Conservation (phyloP, 2,797 vertebrate genomes). For the Glossophaga mutica region DNA sequence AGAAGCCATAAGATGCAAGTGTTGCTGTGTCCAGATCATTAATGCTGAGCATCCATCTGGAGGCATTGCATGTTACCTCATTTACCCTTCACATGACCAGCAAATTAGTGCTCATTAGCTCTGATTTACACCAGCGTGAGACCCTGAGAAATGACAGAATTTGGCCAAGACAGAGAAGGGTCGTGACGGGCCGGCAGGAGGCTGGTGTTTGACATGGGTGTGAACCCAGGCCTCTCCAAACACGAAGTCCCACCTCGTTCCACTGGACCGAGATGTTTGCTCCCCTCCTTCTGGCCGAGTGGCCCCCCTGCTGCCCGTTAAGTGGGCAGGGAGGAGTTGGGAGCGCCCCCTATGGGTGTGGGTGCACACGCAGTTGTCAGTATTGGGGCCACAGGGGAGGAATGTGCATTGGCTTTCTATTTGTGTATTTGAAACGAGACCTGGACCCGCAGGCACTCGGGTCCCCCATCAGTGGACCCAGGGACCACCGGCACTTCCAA, state of each 20-base stretch:
- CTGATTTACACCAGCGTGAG: background rate
- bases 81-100: background rate
- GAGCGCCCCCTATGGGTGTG: background rate
- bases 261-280: background rate
- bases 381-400: background rate
- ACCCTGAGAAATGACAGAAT: background rate
- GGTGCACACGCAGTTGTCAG: rapidly evolving
- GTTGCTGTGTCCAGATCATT: background rate
- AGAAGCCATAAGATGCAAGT: background rate
- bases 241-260: background rate
- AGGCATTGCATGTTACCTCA: background rate
- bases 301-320: too few relatives aligned
- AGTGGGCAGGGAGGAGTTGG: background rate
- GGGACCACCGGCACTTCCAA: background rate
- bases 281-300: background rate
- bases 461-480: rapidly evolving
- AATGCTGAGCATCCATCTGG: rapidly evolving
- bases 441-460: rapidly evolving
- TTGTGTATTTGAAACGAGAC: background rate
- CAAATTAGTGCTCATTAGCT: background rate
- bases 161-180: background rate
- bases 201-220: background rate
- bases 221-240: background rate
- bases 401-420: background rate
- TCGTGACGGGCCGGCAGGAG: background rate